Evolutionary conservation across 2,888 invertebrate genomes (phyloP).

Genomic region (Epinotia bilunana): DNA sequence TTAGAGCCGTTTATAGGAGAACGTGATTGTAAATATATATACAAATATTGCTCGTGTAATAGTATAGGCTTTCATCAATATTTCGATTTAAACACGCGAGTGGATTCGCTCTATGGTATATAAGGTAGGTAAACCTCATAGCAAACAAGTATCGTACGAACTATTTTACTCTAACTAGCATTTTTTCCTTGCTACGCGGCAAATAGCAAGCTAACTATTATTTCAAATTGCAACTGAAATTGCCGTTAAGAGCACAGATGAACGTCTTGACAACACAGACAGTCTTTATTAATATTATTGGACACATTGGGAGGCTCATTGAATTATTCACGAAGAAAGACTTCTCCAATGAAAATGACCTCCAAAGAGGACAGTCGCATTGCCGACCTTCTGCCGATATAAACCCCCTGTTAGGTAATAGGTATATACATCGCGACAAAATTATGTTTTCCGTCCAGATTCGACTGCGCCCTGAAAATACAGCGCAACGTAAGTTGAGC

Average conservation of each 20-base stretch:
- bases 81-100: too few relatives aligned
- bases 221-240: not conserved
- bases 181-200: too few relatives aligned
- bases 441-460: conserved; percentile 14
- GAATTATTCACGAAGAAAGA: conserved; percentile 40
- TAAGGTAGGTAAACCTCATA: too few relatives aligned
- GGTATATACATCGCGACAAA: conserved; percentile 16
- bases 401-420: conserved; percentile 13
- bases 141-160: not conserved
- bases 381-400: conserved; percentile 23
- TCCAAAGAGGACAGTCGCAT: conserved; percentile 31
- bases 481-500: not conserved
- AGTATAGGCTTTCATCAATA: too few relatives aligned
- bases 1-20: too few relatives aligned
- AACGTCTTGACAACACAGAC: conserved; percentile 4
- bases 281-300: conserved; percentile 30
- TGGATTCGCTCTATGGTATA: too few relatives aligned
- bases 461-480: conserved; percentile 1
- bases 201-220: too few relatives aligned
- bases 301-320: conserved; percentile 24
- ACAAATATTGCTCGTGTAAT: too few relatives aligned
- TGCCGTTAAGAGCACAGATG: not conserved
- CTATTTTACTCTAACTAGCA: not conserved
- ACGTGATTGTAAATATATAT: too few relatives aligned
- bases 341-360: conserved; percentile 43